phyloP scores from a whole-genome alignment of 2,113 vertebrate genomes.

The Willisornis vidua region DNA sequence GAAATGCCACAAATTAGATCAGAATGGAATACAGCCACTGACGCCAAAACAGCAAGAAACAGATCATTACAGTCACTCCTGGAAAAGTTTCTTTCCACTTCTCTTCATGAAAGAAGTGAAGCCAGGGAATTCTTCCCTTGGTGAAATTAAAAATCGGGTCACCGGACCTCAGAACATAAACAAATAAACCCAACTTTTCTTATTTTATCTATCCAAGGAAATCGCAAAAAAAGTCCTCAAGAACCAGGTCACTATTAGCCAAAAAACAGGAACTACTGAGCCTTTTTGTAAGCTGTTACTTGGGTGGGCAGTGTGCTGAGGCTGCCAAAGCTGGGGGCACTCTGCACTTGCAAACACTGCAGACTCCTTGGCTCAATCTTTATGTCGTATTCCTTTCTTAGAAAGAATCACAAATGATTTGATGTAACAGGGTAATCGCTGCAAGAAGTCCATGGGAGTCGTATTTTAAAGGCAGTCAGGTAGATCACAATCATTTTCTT shows the following conservation, averaged over 20 bases:
- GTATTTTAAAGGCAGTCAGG: background rate
- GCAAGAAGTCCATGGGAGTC: background rate
- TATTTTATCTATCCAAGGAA: background rate
- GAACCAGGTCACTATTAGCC: background rate
- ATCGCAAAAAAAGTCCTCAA: background rate
- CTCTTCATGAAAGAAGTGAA: background rate
- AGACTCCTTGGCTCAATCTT: background rate
- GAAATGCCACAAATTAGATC: conserved; percentile 53
- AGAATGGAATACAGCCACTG: conserved; percentile 6
- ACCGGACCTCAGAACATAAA: background rate
- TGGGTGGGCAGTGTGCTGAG: background rate
- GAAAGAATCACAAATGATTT: background rate
- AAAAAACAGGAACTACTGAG: background rate
- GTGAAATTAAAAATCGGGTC: background rate
- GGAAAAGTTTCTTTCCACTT: background rate
- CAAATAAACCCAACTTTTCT: background rate
- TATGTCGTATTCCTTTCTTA: background rate
- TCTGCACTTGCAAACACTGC: background rate
- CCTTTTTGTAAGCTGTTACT: background rate
- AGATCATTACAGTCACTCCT: background rate
- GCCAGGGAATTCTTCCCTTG: background rate
- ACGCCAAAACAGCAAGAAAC: background rate
- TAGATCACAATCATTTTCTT: background rate
- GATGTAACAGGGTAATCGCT: fast-evolving
- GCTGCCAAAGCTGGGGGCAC: background rate